Base-by-base conservation (phyloP, 1,140 invertebrate genomes). In the Meloidogyne hapla region DNA sequence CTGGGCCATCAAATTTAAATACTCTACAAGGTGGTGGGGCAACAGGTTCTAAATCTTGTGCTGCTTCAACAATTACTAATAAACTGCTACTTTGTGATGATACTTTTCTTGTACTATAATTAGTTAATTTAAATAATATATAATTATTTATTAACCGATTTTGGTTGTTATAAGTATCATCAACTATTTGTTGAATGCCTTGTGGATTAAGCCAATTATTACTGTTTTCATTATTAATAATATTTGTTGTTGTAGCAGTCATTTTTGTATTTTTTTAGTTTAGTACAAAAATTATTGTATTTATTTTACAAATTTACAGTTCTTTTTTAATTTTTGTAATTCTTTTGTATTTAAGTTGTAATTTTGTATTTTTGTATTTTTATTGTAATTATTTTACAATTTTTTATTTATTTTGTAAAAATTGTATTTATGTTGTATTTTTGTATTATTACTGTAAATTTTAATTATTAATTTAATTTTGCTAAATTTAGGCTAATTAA, bases 1-100 rank as follows among this genome's bases (percentile, higher is more conserved):
- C n/a, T 10, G 15, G 23, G n/a, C 56, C 71, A 15, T 79, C 77
- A 79, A 79, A 72, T 45, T 79, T 79, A 38, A 79, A 80, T 0
- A 79, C 77, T 25, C 77, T 56, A 42, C 67, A 69, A 8, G 77
- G 63, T 5, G 77, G 77, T 15, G 66, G 77, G 15, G n/a, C 5
- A 25, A 38, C 26, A 28, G 74, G 74, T 12, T 26, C 65, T 15
- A 42, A 18, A n/a, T 67, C 65, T n/a, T 42, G 69, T 26, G 12
- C 9, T n/a, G 48, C 38, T 42, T 40, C 28, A 21, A 10, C 10
- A 73, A 70, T 42, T 18, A 48, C 70, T 25, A 42, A n/a, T 33
- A 61, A 23, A 66, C 33, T 26, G 18, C 33, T 28, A 23, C 33
- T 15, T 25, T 25, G 63, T 6, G 25, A 13, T 13, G 33, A 65